Base-by-base conservation (phyloP, 2,113 vertebrate species). In the Macquaria australasica region DNA sequence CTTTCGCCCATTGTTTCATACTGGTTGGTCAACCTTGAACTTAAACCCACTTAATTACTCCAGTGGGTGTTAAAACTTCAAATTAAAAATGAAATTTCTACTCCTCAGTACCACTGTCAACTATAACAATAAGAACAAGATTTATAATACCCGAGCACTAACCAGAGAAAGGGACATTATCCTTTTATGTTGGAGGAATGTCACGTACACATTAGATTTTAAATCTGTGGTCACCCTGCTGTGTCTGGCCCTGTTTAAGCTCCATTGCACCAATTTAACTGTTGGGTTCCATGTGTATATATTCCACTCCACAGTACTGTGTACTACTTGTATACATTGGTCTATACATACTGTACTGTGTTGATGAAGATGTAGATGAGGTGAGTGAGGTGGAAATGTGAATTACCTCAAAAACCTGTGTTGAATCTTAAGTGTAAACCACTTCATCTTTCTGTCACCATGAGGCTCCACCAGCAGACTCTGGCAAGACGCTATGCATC, bases 381-480 rank as follows among this genome's bases (percentile, higher is more conserved):
- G 63, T 28, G 37, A 67, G 50, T 0, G 2, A 39, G n/a, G n/a
- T 67, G 62, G 3, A 69, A 58, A 70, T 70, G 28, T 62, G 45
- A 71, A 53, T 62, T 28, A 41, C 56, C 68, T 53, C 43, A 39
- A 14, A n/a, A 70, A 51, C 63, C 62, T 11, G 64, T 53, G 34
- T n/a, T 63, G 43, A 31, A 53, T 70, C 16, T 14, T 51, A 21
- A 62, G 31, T 72, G 68, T 77, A 25, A 77, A 64, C 25, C 59
- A 73, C 62, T 74, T 68, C 34, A 68, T 79, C 76, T 69, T 34
- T 74, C 58, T 77, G 81, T 83, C 81, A 77, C 31, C 8, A 31
- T 23, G 68, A 28, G 6, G 16, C 68, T 70, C n/a, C 64, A 51
- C 43, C 53, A 28, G 39, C 66, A 14, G 7, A 48, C 62, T 60